Conservation (phyloP, 2,888 invertebrate genomes). For the Dryococelus australis region DNA sequence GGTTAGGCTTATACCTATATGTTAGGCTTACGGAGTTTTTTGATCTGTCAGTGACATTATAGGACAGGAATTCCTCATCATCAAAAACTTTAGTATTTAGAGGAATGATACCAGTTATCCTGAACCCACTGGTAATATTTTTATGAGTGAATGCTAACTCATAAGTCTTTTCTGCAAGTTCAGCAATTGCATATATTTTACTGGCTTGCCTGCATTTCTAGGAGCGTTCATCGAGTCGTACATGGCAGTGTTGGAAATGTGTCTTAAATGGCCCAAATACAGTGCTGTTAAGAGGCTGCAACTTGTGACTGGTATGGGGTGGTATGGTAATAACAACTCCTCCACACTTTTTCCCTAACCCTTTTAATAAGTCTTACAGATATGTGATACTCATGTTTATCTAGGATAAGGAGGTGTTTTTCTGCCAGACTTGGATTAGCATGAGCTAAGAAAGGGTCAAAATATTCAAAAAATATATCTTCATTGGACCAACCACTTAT, state of each 20-base stretch:
- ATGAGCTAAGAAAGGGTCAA: slow-evolving; percentile 49
- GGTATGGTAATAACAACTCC: slow-evolving; percentile 53
- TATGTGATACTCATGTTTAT: slow-evolving; percentile 51
- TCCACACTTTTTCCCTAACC: slow-evolving; percentile 52
- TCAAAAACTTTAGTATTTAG: slow-evolving; percentile 47
- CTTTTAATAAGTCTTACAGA: slow-evolving; percentile 49
- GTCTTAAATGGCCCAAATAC: slow-evolving; percentile 54
- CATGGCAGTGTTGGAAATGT: slow-evolving; percentile 48
- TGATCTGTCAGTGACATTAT: slow-evolving; percentile 41
- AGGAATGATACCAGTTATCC: slow-evolving; percentile 46
- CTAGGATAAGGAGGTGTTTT: slow-evolving; percentile 48
- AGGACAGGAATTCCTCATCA: slow-evolving; percentile 38
- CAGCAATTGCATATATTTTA: slow-evolving; percentile 50
- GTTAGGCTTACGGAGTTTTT: too few relatives aligned
- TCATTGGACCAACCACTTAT: slow-evolving; percentile 51
- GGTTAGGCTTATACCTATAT: too few relatives aligned
- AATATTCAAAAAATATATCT: slow-evolving; percentile 48
- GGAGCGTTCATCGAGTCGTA: slow-evolving; percentile 51
- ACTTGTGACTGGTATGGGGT: slow-evolving; percentile 54
- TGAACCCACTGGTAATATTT: slow-evolving; percentile 47
- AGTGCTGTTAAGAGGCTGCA: slow-evolving; percentile 53
- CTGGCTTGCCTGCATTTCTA: slow-evolving; percentile 48
- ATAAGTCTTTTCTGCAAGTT: slow-evolving; percentile 35
- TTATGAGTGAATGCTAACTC: slow-evolving; percentile 42
- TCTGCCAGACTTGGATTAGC: slow-evolving; percentile 43